A percentile compares a stretch with the other conserved stretches of the same genome.
These are phyloP conservation scores for Teleogryllus occipitalis DNA, from an alignment of 1,140 invertebrate genomes.

Conservation along the genomic window DNA sequence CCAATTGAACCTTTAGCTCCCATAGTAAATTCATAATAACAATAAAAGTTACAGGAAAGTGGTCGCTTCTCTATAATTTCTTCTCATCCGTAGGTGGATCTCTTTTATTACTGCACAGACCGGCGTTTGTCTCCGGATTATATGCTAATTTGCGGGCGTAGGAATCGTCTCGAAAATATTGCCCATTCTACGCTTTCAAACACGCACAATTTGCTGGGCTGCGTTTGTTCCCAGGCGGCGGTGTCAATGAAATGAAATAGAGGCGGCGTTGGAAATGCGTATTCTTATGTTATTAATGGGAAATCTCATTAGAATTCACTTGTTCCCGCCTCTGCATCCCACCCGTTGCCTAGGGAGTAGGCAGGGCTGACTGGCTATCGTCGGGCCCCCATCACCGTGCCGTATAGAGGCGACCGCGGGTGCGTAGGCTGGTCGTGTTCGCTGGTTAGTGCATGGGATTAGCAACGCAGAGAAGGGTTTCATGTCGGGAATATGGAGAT, in stretches of 20 bases:
- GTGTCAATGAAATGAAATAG: not conserved
- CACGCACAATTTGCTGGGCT: not conserved
- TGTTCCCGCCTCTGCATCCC: not conserved
- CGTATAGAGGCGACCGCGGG: too few species aligned
- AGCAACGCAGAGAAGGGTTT: too few species aligned
- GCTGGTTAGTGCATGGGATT: too few species aligned
- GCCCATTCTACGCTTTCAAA: slow-evolving; percentile 1
- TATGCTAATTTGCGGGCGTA: not conserved
- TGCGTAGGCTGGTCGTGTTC: too few species aligned
- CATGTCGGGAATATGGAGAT: too few species aligned
- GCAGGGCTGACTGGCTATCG: too few species aligned
- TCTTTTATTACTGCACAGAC: not conserved
- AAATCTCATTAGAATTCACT: slow-evolving; percentile 1
- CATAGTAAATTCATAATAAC: not conserved
- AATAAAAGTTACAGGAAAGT: not conserved
- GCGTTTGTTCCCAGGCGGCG: not conserved
- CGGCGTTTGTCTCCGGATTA: not conserved
- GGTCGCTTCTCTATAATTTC: not conserved
- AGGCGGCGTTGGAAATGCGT: not conserved
- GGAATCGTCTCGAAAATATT: not conserved
- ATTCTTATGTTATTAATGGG: not conserved
- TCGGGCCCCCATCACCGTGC: too few species aligned
- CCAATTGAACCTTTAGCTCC: not conserved
- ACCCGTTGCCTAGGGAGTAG: not conserved
- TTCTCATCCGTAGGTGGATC: not conserved